phyloP scores from a whole-genome alignment of 2,888 invertebrate genomes.

The Thereva nobilitata region DNA sequence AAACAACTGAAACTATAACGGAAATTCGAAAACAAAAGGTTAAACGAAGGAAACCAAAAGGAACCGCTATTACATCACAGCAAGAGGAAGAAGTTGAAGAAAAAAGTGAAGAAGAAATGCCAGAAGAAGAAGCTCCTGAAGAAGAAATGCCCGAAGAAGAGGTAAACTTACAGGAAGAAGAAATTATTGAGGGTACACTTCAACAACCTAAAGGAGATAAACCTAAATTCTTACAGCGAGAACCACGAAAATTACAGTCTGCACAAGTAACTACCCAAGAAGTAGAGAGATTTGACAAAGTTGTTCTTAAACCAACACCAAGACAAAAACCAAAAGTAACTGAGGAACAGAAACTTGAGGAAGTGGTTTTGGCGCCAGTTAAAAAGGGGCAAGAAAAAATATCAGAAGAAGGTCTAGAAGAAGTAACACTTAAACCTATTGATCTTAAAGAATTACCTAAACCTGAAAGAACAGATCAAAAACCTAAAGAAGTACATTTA shows the following conservation, averaged over 20 bases:
- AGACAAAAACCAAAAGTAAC: constrained; percentile 7
- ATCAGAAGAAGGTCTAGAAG: constrained; percentile 40
- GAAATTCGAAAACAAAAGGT: neutral
- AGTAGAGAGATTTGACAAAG: neutral
- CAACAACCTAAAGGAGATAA: neutral
- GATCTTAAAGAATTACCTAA: neutral
- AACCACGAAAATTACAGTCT: too few species aligned
- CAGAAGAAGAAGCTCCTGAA: constrained; percentile 49
- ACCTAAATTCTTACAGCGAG: too few species aligned
- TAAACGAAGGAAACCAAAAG: constrained; percentile 37
- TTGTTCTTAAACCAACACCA: constrained; percentile 2
- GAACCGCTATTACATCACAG: constrained; percentile 49
- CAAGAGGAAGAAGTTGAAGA: constrained; percentile 52
- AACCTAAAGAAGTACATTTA: constrained; percentile 33
- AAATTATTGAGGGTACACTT: neutral
- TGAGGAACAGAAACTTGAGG: too few species aligned
- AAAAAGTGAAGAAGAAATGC: constrained; percentile 49
- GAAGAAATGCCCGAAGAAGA: neutral
- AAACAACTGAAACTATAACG: neutral
- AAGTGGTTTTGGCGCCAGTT: constrained; percentile 2
- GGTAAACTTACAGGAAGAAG: neutral
- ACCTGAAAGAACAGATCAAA: constrained; percentile 13
- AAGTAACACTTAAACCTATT: neutral
- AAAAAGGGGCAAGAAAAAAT: neutral
- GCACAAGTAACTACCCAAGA: constrained; percentile 20